Base-by-base conservation (phyloP, 2,888 invertebrate genomes). In the Peribatodes rhomboidaria region DNA sequence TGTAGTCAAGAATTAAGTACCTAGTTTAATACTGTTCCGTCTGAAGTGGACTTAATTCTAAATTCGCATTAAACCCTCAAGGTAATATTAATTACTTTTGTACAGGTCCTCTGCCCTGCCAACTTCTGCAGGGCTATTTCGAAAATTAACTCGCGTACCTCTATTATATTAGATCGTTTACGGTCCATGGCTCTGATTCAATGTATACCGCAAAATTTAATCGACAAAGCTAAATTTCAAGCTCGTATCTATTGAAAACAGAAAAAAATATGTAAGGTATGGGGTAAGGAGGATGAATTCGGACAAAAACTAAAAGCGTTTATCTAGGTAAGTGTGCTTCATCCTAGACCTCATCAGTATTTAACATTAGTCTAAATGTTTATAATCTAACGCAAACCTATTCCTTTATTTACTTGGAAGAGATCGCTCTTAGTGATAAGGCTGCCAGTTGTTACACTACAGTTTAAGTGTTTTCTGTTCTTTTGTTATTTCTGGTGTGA, bases 61-160 rank as follows among this genome's bases (percentile, higher is more conserved):
- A 13, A 22, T 39, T 27, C 52, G n/a, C 35, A 35, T 18, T 59
- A 52, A 35, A 39, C 47, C 60, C 47, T 61, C 10, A 44, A 55
- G 49, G 47, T 47, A 44, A 61, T 35, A 55, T 50, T 20, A 55
- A 50, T 54, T 55, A 42, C 49, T 33, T 41, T 61, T 37, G 16
- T 37, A 13, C 13, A 44, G 7, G 11, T 13, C n/a, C 35, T 50
- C 16, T 54, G 14, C 41, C 41, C 42, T 35, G 49, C 22, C 42
- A 61, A 55, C 41, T 61, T 53, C 50, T 16, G 14, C 33, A 54
- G 31, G 54, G 7, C 37, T 39, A 57, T 52, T 52, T 42, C 22
- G 55, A 20, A 56, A 56, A 61, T 61, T 56, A 56, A 61, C 33
- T 56, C 27, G 22, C 41, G 13, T 7, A 54, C 39, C 60, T 42